Conservation (phyloP, 2,113 vertebrate genomes). For the Cyprinus carpio region DNA sequence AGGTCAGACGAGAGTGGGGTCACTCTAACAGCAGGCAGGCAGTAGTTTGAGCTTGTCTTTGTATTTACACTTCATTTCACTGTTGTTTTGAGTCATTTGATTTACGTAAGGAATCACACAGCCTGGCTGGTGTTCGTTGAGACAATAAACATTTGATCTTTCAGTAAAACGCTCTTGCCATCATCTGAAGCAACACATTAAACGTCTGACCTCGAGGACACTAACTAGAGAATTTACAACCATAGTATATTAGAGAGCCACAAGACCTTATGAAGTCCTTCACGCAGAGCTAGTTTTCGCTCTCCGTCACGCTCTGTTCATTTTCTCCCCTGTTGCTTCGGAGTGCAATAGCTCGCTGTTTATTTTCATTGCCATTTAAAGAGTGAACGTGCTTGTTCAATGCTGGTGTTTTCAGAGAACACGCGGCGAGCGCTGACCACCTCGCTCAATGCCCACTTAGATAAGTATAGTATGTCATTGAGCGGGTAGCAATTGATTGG, state of each 20-base stretch:
- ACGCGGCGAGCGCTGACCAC: constrained; percentile 60
- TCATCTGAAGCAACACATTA: constrained; percentile 70
- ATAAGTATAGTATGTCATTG: constrained; percentile 58
- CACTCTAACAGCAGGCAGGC: background rate
- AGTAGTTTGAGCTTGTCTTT: background rate
- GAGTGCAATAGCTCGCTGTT: constrained; percentile 72
- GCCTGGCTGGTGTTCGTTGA: constrained; percentile 59
- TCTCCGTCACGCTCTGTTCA: constrained; percentile 70
- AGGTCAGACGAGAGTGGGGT: background rate
- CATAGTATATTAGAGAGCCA: constrained; percentile 73
- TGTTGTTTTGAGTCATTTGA: constrained; percentile 28
- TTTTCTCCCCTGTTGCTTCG: constrained; percentile 68
- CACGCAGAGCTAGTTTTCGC: constrained; percentile 67
- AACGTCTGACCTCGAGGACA: constrained; percentile 70
- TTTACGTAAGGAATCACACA: constrained; percentile 52
- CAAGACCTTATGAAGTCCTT: constrained; percentile 75
- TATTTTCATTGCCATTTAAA: constrained; percentile 77
- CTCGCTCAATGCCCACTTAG: constrained; percentile 58
- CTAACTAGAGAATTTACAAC: constrained; percentile 77
- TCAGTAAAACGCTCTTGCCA: constrained; percentile 66
- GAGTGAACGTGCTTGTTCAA: constrained; percentile 72
- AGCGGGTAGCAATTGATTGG: constrained; percentile 71
- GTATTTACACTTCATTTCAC: constrained; percentile 20
- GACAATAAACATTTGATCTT: constrained; percentile 65
- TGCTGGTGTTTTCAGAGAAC: constrained; percentile 61